These are phyloP conservation scores for Natrix natrix DNA, from an alignment of 2,797 vertebrate genomes.

Conservation along the genomic window DNA sequence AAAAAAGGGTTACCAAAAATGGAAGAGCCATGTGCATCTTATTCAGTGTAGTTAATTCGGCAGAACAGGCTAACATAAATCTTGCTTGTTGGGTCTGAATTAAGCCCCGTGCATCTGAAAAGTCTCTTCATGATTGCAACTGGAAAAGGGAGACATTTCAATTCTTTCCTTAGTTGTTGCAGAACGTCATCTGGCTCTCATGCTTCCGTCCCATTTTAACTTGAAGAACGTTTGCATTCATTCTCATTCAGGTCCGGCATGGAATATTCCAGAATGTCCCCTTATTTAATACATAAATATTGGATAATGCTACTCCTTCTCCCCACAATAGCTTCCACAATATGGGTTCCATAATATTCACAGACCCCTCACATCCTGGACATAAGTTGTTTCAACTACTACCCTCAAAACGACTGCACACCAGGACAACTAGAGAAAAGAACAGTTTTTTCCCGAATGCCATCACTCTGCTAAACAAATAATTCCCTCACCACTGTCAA, in stretches of 20 bases:
- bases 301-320: no score
- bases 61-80: conserved; percentile 55
- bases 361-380: no score
- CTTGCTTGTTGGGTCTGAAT: conserved; percentile 60
- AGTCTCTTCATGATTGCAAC: not conserved
- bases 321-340: no score
- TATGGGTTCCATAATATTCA: no score
- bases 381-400: no score
- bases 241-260: not conserved
- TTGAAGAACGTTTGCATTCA: not conserved
- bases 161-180: not conserved
- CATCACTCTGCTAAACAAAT: no score
- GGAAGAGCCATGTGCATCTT: conserved; percentile 10
- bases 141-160: not conserved
- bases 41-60: conserved; percentile 32
- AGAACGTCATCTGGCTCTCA: not conserved
- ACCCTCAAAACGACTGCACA: no score
- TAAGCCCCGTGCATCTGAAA: not conserved
- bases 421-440: no score
- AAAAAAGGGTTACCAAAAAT: not conserved
- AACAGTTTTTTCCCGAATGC: no score
- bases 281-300: not conserved
- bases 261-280: not conserved
- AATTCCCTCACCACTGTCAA: no score
- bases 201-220: not conserved